These are phyloP conservation scores for Neotoxoptera formosana DNA, from an alignment of 1,140 invertebrate species.

Conservation along the genomic window DNA sequence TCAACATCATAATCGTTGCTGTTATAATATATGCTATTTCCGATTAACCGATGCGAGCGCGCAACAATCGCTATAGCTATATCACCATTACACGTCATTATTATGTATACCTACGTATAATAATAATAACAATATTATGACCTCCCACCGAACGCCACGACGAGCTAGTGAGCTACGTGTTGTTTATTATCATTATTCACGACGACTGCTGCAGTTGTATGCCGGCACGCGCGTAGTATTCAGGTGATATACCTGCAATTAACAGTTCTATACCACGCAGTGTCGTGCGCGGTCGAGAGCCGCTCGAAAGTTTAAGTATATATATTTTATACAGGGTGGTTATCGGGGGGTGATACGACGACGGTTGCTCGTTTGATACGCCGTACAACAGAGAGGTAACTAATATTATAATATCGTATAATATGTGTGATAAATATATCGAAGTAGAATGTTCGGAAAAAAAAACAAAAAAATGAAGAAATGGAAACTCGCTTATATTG, in stretches of 20 bases:
- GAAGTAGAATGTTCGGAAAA: neutral
- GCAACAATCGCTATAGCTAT: neutral
- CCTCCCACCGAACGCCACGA: neutral
- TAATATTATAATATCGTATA: neutral
- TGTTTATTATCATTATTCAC: neutral
- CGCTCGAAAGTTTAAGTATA: neutral
- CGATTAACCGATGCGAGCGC: neutral
- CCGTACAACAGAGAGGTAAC: neutral
- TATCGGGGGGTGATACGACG: neutral
- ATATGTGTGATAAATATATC: neutral
- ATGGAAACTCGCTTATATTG: slow-evolving; percentile 2
- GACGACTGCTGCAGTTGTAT: neutral
- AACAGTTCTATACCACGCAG: neutral
- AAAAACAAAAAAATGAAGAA: neutral
- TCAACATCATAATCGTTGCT: too few relatives aligned
- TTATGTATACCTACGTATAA: neutral
- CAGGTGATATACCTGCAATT: neutral
- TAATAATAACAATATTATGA: slow-evolving; percentile 11
- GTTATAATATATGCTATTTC: neutral
- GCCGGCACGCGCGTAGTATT: neutral
- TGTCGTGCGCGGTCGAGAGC: neutral
- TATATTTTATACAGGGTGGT: neutral
- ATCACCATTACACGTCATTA: neutral
- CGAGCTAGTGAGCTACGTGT: neutral
- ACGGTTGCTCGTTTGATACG: neutral